These are phyloP conservation scores for Nicator chloris DNA, from an alignment of 2,113 vertebrate species.

Conservation along the genomic window DNA sequence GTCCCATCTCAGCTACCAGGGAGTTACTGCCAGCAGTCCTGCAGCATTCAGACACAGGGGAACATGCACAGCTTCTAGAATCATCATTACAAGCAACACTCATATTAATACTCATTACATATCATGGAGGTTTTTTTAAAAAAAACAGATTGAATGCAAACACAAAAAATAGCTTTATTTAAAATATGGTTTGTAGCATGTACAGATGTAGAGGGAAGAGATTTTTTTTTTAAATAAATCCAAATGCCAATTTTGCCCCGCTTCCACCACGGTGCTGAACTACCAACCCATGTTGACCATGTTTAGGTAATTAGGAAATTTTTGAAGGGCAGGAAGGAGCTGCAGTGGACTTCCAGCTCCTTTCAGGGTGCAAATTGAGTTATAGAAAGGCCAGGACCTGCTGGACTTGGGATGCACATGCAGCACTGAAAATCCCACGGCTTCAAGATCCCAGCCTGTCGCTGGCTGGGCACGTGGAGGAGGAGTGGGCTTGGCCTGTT, in stretches of 20 bases:
- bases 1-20: neutral
- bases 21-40: neutral
- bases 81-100: neutral
- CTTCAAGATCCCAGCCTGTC: neutral
- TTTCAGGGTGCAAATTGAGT: neutral
- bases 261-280: neutral
- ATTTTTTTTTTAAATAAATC: neutral
- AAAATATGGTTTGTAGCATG: neutral
- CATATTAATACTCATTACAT: neutral
- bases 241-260: neutral
- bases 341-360: neutral
- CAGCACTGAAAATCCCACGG: neutral
- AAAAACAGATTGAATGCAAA: neutral
- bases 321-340: neutral
- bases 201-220: neutral
- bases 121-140: neutral
- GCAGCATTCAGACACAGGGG: neutral
- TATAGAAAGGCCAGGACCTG: neutral
- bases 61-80: neutral
- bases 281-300: neutral
- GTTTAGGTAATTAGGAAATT: neutral
- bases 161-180: accelerated
- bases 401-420: neutral
- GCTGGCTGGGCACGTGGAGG: neutral
- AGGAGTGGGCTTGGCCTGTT: neutral